Evolutionary conservation across 2,113 vertebrate genomes (phyloP).

Genomic region (Alectura lathami): DNA sequence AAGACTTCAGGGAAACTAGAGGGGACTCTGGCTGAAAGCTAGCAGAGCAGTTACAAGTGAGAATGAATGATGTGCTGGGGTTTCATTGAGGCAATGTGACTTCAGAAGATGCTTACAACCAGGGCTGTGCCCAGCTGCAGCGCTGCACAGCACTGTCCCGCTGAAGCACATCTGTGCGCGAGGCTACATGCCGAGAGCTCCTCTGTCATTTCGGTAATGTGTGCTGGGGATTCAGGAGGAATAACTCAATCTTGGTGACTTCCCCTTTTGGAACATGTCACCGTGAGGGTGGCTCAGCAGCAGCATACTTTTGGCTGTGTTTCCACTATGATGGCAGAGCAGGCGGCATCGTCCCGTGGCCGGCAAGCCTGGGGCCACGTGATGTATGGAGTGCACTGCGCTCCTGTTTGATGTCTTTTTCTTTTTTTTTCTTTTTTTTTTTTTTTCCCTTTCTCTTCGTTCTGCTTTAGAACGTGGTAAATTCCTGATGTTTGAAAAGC

Average conservation of each 20-base stretch:
- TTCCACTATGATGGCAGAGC: neutral
- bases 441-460: neutral
- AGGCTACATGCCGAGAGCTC: accelerated
- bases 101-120: neutral
- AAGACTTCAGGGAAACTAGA: neutral
- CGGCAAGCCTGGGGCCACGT: neutral
- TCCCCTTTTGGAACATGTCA: neutral
- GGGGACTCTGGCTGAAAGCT: neutral
- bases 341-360: neutral
- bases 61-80: neutral
- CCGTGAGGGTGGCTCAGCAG: neutral
- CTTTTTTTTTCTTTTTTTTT: neutral
- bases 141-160: neutral
- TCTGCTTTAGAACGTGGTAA: conserved; percentile 10
- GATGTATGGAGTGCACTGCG: accelerated
- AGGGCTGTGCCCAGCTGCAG: neutral
- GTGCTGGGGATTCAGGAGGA: neutral
- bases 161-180: accelerated
- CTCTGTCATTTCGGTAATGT: neutral
- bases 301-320: neutral
- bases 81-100: neutral
- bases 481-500: conserved; percentile 45
- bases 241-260: neutral
- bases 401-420: conserved; percentile 17
- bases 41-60: neutral